Conservation (phyloP, 2,113 vertebrate species). For the Pseudonaja textilis region DNA sequence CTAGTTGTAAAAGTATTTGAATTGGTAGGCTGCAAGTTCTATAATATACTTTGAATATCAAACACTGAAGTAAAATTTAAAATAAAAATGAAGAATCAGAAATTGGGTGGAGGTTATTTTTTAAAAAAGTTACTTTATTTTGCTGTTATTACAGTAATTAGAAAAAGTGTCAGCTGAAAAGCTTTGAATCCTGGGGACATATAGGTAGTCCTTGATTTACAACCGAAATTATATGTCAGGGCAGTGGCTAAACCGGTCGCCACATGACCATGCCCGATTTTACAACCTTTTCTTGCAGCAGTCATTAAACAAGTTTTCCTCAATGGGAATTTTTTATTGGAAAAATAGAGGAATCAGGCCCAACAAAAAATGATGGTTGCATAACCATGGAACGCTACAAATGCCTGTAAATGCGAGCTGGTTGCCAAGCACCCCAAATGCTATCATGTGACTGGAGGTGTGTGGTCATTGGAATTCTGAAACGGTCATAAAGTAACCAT, state of each 20-base stretch:
- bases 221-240: background rate
- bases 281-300: background rate
- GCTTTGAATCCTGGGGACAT: background rate
- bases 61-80: background rate
- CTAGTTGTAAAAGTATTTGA: background rate
- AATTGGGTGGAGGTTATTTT: background rate
- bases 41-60: background rate
- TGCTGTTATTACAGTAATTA: background rate
- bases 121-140: background rate
- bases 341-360: background rate
- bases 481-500: background rate
- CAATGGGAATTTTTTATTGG: background rate
- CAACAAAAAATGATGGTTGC: background rate
- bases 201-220: background rate
- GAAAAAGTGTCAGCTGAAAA: background rate
- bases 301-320: background rate
- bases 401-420: background rate
- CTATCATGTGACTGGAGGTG: too few species aligned
- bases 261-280: background rate
- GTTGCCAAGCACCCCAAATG: too few species aligned
- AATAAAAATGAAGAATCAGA: background rate
- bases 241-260: background rate
- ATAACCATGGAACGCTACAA: background rate
- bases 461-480: background rate
- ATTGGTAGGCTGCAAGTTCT: background rate